These are phyloP conservation scores for Conus canariensis DNA, from an alignment of 2,888 invertebrate species.

Conservation along the genomic window DNA sequence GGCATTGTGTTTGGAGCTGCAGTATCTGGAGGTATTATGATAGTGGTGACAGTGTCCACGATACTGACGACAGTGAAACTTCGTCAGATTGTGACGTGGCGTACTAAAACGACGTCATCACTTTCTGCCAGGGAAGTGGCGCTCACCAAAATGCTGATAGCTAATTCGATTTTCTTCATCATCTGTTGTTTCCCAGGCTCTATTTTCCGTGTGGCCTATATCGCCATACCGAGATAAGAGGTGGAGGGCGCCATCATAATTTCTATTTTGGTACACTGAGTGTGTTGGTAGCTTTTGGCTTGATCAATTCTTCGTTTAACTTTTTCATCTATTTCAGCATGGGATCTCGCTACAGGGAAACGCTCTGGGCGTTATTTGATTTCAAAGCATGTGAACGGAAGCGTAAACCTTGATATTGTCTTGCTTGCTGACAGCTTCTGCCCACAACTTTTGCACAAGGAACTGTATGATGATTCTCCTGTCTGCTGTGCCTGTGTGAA, in stretches of 20 bases:
- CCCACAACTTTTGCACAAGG: too few species aligned
- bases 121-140: neutral
- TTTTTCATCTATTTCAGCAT: constrained; percentile 2
- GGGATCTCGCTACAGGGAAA: constrained; percentile 16
- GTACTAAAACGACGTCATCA: neutral
- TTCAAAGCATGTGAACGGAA: too few species aligned
- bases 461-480: too few species aligned
- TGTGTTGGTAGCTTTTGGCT: neutral
- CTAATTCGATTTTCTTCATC: neutral
- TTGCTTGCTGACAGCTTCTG: too few species aligned
- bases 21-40: neutral
- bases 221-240: constrained; percentile 15
- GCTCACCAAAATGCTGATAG: constrained; percentile 28
- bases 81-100: neutral
- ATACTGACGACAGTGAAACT: neutral
- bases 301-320: constrained; percentile 4
- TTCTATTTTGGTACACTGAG: neutral
- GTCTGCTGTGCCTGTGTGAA: too few species aligned
- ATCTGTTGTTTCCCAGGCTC: neutral
- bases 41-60: neutral
- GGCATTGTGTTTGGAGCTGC: neutral
- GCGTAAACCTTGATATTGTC: too few species aligned
- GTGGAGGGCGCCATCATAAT: neutral
- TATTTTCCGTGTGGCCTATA: neutral
- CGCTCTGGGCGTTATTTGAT: neutral